Base-by-base conservation (phyloP, 2,113 vertebrate genomes). In the Pelecanus crispus region DNA sequence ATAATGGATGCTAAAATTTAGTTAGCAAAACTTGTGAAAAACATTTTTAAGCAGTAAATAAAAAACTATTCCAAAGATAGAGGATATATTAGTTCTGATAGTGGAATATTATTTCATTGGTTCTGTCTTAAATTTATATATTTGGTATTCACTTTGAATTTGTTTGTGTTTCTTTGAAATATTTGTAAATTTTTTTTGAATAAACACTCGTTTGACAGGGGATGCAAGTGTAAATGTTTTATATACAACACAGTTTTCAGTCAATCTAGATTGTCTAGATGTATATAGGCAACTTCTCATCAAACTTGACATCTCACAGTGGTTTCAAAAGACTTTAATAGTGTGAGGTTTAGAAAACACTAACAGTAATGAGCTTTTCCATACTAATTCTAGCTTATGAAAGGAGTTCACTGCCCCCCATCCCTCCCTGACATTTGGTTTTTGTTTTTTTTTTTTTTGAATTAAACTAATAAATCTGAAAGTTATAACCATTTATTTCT, bases 341-440 rank as follows among this genome's bases (percentile, higher is more conserved):
- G 17, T 8, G 18, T 47, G 44, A 52, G 6, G 12, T 72, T 79
- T 75, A 79, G 40, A 75, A 68, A 77, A 42, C 31, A 55, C 49
- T 58, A 88, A 7, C 17, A 81, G 28, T 70, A 77, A 83, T 28
- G 13, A 77, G 18, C 3, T 88, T 94, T 88, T 44, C 62, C 36
- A n/a, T 65, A 31, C 17, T 52, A 86, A 84, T 88, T 83, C 28
- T 70, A 36, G 34, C 38, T 86, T 84, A 77, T 1, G 5, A 62
- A 79, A 71, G 9, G 31, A 58, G 14, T 67, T 93, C 63, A 25
- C 15, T 77, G 24, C 22, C 24, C 25, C 21, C 24, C 12, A 7
- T 21, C 2, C 24, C 44, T 47, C 31, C 7, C 3, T 1, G 4
- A 67, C 13, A n/a, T n/a, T n/a, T n/a, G n/a, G n/a, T n/a, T n/a